Conservation (phyloP, 2,888 invertebrate species). For the Fragum whitleyi region DNA sequence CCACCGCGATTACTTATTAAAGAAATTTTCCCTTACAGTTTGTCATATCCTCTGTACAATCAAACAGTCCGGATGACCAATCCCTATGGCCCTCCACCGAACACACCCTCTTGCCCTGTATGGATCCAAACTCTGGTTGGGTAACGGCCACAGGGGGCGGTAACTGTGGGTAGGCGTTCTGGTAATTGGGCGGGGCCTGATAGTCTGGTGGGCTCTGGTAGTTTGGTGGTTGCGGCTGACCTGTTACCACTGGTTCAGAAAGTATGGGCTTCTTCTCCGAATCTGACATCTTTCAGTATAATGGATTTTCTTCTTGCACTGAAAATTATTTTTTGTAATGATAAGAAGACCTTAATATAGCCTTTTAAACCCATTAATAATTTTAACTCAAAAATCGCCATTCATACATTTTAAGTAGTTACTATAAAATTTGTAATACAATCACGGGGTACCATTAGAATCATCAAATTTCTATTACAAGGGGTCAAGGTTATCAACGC, state of each 20-base stretch:
- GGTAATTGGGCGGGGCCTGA: background rate
- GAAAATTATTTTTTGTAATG: too few relatives aligned
- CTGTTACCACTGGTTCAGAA: background rate
- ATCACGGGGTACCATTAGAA: too few relatives aligned
- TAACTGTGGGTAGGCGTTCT: background rate
- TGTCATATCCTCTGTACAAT: conserved; percentile 21
- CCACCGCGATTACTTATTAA: too few relatives aligned
- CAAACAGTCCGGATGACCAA: conserved; percentile 32
- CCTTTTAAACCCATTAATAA: too few relatives aligned
- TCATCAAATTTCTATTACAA: too few relatives aligned
- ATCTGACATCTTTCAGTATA: background rate
- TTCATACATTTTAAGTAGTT: too few relatives aligned
- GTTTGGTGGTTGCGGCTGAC: background rate
- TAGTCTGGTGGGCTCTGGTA: background rate
- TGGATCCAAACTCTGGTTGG: conserved; percentile 22
- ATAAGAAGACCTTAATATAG: too few relatives aligned
- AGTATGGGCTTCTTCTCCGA: conserved; percentile 8
- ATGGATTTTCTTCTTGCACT: too few relatives aligned
- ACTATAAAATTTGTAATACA: too few relatives aligned
- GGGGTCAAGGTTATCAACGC: too few relatives aligned
- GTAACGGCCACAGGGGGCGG: background rate
- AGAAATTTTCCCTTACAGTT: conserved; percentile 25
- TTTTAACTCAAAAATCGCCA: too few relatives aligned
- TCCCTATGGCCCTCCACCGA: conserved; percentile 26
- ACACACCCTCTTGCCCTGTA: conserved; percentile 25